Evolutionary conservation across 2,113 vertebrate genomes (phyloP).

Genomic region (Neogobius melanostomus): DNA sequence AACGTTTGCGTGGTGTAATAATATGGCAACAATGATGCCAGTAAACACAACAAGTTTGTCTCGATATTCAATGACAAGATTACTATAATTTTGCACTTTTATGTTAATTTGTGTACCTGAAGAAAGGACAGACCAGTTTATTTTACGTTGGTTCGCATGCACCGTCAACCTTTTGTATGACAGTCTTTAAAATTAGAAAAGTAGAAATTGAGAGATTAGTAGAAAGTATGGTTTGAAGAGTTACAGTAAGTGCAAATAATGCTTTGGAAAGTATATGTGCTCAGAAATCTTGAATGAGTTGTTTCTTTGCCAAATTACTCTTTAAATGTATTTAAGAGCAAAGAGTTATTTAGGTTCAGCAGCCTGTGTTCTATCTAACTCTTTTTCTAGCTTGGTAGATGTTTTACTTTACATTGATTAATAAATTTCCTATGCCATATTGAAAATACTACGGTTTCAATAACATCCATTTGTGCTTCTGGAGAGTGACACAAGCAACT

Average conservation of each 20-base stretch:
- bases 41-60: constrained; percentile 14
- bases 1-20: constrained; percentile 5
- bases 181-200: not conserved
- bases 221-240: constrained; percentile 17
- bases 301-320: not conserved
- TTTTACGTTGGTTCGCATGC: constrained; percentile 1
- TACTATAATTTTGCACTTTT: constrained; percentile 16
- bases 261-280: not conserved
- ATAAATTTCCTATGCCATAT: not conserved
- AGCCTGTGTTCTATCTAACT: constrained; percentile 30
- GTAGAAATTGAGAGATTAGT: not conserved
- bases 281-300: not conserved
- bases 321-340: not conserved
- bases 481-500: not conserved
- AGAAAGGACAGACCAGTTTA: not conserved
- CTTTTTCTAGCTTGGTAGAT: constrained; percentile 38
- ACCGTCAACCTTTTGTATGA: not conserved
- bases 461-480: not conserved
- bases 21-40: constrained; percentile 7
- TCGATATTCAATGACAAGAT: not conserved
- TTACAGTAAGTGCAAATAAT: not conserved
- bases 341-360: not conserved
- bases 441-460: not conserved
- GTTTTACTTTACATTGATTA: constrained; percentile 19
- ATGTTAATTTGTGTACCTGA: constrained; percentile 42